Evolutionary conservation across 2,888 invertebrate species (phyloP).

Genomic region (Gnatocerus cornutus): DNA sequence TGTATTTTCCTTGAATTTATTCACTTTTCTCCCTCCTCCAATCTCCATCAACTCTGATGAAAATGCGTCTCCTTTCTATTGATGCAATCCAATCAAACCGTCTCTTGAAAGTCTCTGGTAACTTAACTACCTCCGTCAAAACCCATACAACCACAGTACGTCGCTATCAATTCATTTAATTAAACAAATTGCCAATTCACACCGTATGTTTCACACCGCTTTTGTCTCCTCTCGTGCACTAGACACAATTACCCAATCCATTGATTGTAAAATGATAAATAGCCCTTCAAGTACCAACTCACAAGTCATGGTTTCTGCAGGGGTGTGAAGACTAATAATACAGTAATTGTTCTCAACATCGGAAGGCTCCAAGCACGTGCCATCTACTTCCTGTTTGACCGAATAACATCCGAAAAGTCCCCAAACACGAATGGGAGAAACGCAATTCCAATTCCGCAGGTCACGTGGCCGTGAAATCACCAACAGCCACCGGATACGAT

Average conservation of each 20-base stretch:
- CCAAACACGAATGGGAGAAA: slow-evolving; percentile 29
- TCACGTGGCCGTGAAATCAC: slow-evolving; percentile 56
- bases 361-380: slow-evolving; percentile 57
- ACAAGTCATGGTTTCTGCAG: slow-evolving; percentile 53
- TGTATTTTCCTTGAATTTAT: background rate
- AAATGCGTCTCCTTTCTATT: slow-evolving; percentile 13
- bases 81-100: slow-evolving; percentile 20
- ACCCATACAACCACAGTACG: background rate
- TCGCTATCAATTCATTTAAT: slow-evolving; percentile 37
- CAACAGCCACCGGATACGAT: slow-evolving; percentile 56
- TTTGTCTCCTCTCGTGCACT: slow-evolving; percentile 35
- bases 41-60: slow-evolving; percentile 9
- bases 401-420: slow-evolving; percentile 39
- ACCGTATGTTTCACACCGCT: slow-evolving; percentile 45
- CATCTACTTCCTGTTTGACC: slow-evolving; percentile 58
- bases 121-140: slow-evolving; percentile 16
- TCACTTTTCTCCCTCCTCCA: background rate
- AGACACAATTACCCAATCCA: slow-evolving; percentile 50
- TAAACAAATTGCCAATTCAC: slow-evolving; percentile 50
- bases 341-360: slow-evolving; percentile 60
- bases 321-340: slow-evolving; percentile 61
- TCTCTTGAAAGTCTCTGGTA: background rate
- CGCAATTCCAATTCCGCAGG: slow-evolving; percentile 53
- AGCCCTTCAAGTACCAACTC: slow-evolving; percentile 44
- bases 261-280: slow-evolving; percentile 58